A percentile compares a stretch with the other conserved stretches of the same genome.
phyloP scores from a whole-genome alignment of 2,113 vertebrate species.

The Ursus arctos region DNA sequence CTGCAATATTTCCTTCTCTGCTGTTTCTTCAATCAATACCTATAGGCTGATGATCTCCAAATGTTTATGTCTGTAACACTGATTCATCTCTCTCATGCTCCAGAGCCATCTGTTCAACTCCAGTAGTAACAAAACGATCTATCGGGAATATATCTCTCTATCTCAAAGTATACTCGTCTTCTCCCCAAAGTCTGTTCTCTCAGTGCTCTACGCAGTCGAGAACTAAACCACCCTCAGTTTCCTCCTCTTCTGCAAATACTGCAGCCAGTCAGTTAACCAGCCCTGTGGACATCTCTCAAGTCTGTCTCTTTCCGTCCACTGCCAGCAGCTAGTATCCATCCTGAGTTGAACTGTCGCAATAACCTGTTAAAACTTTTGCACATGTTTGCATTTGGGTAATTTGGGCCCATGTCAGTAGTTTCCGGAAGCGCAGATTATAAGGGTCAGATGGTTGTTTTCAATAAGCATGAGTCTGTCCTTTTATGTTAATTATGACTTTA shows the following conservation, averaged over 20 bases:
- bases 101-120: not conserved
- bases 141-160: not conserved
- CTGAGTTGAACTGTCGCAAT: not conserved
- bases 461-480: not conserved
- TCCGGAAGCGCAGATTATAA: not conserved
- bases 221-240: not conserved
- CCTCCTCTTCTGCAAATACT: not conserved
- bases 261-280: too few relatives aligned
- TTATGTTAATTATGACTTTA: constrained; percentile 9
- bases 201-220: not conserved
- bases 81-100: not conserved
- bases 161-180: not conserved
- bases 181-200: not conserved
- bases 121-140: not conserved
- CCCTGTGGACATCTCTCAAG: not conserved
- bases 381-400: not conserved
- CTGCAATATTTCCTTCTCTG: not conserved
- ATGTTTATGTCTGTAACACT: not conserved
- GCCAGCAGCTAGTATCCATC: not conserved
- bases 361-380: not conserved
- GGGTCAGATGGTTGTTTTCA: not conserved
- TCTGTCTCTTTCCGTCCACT: too few relatives aligned
- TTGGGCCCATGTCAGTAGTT: not conserved
- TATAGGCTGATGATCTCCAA: not conserved
- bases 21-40: not conserved